Percentiles rank a stretch among this genome's conserved stretches.
phyloP scores from a whole-genome alignment of 2,113 vertebrate species.

The Aspidoscelis tigris region DNA sequence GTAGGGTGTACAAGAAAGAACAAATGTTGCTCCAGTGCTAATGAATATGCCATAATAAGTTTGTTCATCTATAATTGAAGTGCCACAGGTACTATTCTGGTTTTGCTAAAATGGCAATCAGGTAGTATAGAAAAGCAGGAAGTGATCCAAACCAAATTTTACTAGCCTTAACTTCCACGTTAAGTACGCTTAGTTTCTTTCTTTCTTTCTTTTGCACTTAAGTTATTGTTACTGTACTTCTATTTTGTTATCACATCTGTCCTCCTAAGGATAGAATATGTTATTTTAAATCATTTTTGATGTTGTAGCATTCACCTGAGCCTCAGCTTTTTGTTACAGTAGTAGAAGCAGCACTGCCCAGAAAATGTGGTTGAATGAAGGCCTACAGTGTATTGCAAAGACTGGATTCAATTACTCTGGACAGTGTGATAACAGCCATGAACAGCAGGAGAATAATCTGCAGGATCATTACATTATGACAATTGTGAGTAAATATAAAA shows the following conservation, averaged over 20 bases:
- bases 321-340: constrained; percentile 23
- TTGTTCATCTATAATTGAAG: no score
- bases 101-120: not conserved
- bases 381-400: constrained; percentile 82
- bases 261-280: not conserved
- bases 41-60: no score
- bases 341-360: not conserved
- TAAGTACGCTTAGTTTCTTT: not conserved
- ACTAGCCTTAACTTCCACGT: not conserved
- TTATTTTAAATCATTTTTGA: not conserved
- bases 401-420: constrained; percentile 89
- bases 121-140: not conserved
- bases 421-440: constrained; percentile 78
- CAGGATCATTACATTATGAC: constrained; percentile 85
- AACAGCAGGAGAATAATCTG: constrained; percentile 75
- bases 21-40: not conserved
- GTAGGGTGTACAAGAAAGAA: not conserved
- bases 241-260: not conserved
- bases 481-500: constrained; percentile 72
- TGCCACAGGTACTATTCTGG: no score
- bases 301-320: constrained; percentile 1
- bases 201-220: no score
- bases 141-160: not conserved
- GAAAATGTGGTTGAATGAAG: constrained; percentile 45
- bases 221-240: not conserved